Evolutionary conservation across 2,888 invertebrate species (phyloP), one percentile per base, ranked within the genome.

Genomic region (Euzetes globulus): DNA sequence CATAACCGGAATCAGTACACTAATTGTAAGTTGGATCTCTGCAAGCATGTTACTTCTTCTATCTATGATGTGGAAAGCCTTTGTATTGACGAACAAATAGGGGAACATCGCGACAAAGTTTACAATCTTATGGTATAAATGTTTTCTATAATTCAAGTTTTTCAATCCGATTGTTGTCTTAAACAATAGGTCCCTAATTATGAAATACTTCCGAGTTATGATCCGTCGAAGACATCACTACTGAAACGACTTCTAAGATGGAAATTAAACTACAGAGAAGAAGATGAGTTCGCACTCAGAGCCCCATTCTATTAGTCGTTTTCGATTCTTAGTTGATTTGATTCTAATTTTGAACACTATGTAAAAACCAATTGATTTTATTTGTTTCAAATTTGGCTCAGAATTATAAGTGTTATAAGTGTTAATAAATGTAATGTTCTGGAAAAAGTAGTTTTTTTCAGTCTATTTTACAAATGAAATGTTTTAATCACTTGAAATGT

Each of bases 1-100:
- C 85, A 87, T 77, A 81, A 85, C 72, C 85, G 91, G 75, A 79
- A 82, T 77, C 78, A 77, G 83, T 86, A 80, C 41, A 73, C 73
- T 11, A 29, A 27, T n/a, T 9, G 27, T 7, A 72, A 71, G n/a
- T 0, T 17, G 9, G 45, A 58, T 13, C 25, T 75, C 4, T 41
- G 33, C 3, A 11, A 17, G 9, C 27, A 17, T 13, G 29, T 47
- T 17, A 7, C 4, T 9, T 22, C 47, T 37, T 25, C 45, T 17
- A n/a, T 27, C 4, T 74, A 74, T 58, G 74, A 74, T 52, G 70
- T 70, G 6, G 52, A 47, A 17, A 74, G 74, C 52, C 45, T 74
- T 27, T 22, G 15, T 11, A 7, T 74, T 5, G 74, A 74, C 22
- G 9, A n/a, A 19, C 41, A 70, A 25, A 50, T 41, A 13, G 22